phyloP scores from a whole-genome alignment of 2,888 invertebrate genomes.

The Meiosimyza platycephala region DNA sequence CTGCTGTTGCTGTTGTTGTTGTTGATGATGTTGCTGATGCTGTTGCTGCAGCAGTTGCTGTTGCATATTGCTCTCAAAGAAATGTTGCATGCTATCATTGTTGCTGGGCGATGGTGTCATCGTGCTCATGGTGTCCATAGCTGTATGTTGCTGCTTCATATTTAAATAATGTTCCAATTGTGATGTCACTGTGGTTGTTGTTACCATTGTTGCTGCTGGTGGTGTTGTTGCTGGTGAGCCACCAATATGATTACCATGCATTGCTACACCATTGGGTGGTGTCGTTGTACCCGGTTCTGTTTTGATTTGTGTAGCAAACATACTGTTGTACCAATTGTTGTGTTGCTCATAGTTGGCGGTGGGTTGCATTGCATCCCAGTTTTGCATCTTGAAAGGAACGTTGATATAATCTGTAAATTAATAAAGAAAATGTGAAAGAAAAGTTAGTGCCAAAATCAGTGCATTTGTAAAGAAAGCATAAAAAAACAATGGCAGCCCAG shows the following conservation, averaged over 20 bases:
- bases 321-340: conserved; percentile 63
- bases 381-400: conserved; percentile 58
- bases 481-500: conserved; percentile 20
- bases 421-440: conserved; percentile 11
- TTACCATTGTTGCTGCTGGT: conserved; percentile 18
- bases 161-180: conserved; percentile 61
- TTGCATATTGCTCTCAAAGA: conserved; percentile 51
- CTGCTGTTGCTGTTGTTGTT: conserved; percentile 53
- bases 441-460: conserved; percentile 4
- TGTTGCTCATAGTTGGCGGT: conserved; percentile 63
- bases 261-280: conserved; percentile 15
- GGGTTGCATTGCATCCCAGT: conserved; percentile 63
- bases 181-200: conserved; percentile 43
- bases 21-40: conserved; percentile 49
- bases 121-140: conserved; percentile 55
- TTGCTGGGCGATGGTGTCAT: conserved; percentile 64
- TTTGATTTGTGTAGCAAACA: conserved; percentile 64
- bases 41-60: conserved; percentile 55
- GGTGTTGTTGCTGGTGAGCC: conserved; percentile 20
- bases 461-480: conserved; percentile 19
- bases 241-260: conserved; percentile 22
- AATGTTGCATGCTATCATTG: conserved; percentile 56
- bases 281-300: conserved; percentile 57
- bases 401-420: not conserved
- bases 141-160: conserved; percentile 47